Evolutionary conservation across 2,797 vertebrate genomes (phyloP).

Genomic region (Coregonus sp.): DNA sequence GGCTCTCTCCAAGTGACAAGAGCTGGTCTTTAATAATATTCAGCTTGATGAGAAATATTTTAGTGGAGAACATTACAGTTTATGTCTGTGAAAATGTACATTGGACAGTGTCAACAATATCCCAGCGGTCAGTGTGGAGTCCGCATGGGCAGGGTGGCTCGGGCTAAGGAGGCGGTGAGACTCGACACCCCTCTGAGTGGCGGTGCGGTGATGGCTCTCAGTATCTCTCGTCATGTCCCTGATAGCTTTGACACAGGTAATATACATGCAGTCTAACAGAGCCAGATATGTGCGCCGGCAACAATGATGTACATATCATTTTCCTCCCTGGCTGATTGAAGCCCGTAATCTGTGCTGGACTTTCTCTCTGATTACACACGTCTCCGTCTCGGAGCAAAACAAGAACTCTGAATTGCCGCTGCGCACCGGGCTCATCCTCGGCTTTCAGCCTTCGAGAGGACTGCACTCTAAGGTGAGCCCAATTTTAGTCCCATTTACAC

Average conservation of each 20-base stretch:
- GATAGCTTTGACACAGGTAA: constrained; percentile 84
- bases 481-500: constrained; percentile 82
- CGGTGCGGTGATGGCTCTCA: constrained; percentile 76
- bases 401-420: constrained; percentile 76
- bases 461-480: constrained; percentile 80
- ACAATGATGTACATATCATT: constrained; percentile 87
- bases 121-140: constrained; percentile 69
- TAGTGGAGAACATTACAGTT: constrained; percentile 64
- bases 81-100: constrained; percentile 73
- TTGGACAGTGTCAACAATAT: constrained; percentile 75
- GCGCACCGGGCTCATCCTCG: constrained; percentile 75
- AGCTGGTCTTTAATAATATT: constrained; percentile 54
- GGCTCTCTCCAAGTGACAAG: constrained; percentile 61
- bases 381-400: constrained; percentile 81
- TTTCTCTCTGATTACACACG: constrained; percentile 82
- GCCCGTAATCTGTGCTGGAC: constrained; percentile 83
- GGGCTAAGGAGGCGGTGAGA: constrained; percentile 44
- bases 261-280: constrained; percentile 75
- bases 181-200: constrained; percentile 69
- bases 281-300: constrained; percentile 68
- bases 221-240: constrained; percentile 75
- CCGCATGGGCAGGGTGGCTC: constrained; percentile 60
- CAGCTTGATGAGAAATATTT: constrained; percentile 67
- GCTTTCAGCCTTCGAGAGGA: constrained; percentile 81
- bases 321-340: constrained; percentile 85